Percentiles rank a stretch among this genome's conserved stretches.
phyloP scores from a whole-genome alignment of 2,888 invertebrate species.

The Lomographa bimaculata region DNA sequence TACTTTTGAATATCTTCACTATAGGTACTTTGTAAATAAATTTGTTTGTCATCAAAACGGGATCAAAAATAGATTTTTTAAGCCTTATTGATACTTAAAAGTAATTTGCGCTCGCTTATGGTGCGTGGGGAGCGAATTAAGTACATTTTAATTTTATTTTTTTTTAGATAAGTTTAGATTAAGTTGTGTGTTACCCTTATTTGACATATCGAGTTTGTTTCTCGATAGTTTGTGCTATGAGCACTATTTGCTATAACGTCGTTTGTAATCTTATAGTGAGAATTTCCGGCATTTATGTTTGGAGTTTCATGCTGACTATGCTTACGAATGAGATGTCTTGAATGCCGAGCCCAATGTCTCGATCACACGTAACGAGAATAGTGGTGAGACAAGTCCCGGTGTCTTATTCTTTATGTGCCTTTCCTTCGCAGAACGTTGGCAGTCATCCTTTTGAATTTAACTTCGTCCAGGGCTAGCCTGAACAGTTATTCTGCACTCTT shows the following conservation, averaged over 20 bases:
- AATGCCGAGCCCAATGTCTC: slow-evolving; percentile 22
- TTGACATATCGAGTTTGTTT: slow-evolving; percentile 45
- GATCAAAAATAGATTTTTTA: slow-evolving; percentile 21
- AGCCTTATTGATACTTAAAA: slow-evolving; percentile 33
- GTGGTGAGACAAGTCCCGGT: too few species aligned
- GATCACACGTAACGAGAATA: too few species aligned
- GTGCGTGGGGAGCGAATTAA: slow-evolving; percentile 47
- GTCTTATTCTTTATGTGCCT: too few species aligned
- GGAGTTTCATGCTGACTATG: slow-evolving; percentile 2
- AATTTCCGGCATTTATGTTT: slow-evolving; percentile 4
- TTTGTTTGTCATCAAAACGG: slow-evolving; percentile 11
- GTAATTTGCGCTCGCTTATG: slow-evolving; percentile 34
- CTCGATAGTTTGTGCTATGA: slow-evolving; percentile 47
- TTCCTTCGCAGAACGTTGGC: too few species aligned
- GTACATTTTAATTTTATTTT: slow-evolving; percentile 57
- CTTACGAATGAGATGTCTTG: slow-evolving; percentile 10
- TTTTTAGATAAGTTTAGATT: slow-evolving; percentile 22
- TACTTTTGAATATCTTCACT: slow-evolving; percentile 16
- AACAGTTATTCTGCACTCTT: too few species aligned
- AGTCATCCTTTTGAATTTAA: too few species aligned
- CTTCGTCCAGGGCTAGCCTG: too few species aligned
- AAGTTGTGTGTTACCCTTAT: slow-evolving; percentile 19
- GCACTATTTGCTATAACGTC: slow-evolving; percentile 43
- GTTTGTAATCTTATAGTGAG: slow-evolving; percentile 14
- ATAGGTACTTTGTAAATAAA: slow-evolving; percentile 1